Evolutionary conservation across 2,113 vertebrate species (phyloP).

Genomic region (Polypterus bichir): DNA sequence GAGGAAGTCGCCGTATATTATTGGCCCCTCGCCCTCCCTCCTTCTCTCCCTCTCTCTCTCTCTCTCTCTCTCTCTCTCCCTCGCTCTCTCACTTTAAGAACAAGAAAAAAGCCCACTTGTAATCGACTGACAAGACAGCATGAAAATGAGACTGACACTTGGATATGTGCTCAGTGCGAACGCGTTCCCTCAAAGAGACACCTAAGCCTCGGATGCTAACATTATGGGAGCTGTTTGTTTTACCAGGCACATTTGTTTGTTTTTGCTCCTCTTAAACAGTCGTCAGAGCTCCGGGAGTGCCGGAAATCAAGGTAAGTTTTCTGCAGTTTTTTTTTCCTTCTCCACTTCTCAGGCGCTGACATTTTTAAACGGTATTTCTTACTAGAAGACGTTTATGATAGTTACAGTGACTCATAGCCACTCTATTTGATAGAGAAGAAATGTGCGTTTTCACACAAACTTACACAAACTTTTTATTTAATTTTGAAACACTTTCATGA

Average conservation of each 20-base stretch:
- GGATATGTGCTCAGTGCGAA: conserved; percentile 47
- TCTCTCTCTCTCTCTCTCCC: conserved; percentile 37
- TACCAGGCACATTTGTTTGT: conserved; percentile 52
- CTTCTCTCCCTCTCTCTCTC: conserved; percentile 11
- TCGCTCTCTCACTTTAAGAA: neutral
- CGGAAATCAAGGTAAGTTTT: conserved; percentile 50
- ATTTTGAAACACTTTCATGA: no score
- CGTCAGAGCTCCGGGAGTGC: conserved; percentile 46
- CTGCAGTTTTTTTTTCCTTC: neutral
- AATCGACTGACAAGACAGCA: conserved; percentile 49
- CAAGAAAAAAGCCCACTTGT: conserved; percentile 31
- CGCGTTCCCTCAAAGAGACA: conserved; percentile 46
- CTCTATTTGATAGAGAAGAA: no score
- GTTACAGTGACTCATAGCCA: no score
- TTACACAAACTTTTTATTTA: no score
- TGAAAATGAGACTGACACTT: conserved; percentile 60
- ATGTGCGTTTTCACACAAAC: no score
- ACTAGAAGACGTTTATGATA: no score
- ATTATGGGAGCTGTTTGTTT: conserved; percentile 58
- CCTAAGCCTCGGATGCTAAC: conserved; percentile 46
- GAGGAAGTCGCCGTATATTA: conserved; percentile 3
- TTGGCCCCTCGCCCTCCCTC: conserved; percentile 7
- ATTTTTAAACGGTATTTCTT: no score
- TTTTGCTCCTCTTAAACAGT: conserved; percentile 61
- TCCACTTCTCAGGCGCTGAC: no score